Evolutionary conservation across 1,140 invertebrate genomes (phyloP).

Genomic region (Drosophila bocqueti): DNA sequence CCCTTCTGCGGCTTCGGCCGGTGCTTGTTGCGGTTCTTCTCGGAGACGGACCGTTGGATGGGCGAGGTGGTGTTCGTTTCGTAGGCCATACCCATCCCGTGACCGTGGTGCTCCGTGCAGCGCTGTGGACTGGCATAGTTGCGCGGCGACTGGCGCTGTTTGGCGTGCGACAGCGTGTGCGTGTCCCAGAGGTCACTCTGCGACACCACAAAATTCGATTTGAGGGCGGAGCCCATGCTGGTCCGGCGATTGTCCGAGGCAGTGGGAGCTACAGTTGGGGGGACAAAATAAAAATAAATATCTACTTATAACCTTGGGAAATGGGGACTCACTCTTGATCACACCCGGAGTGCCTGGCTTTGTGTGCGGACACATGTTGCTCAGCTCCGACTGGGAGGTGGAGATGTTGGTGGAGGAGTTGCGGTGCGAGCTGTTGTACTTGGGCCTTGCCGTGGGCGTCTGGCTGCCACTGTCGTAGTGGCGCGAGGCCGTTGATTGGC

Average conservation of each 20-base stretch:
- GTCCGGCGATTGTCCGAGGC: slow-evolving; percentile 77
- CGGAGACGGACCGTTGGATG: slow-evolving; percentile 87
- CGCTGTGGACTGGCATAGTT: slow-evolving; percentile 83
- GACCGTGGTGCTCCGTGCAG: slow-evolving; percentile 79
- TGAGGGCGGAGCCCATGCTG: slow-evolving; percentile 84
- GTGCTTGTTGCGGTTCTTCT: slow-evolving; percentile 86
- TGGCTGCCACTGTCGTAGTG: slow-evolving; percentile 81
- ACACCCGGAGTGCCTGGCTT: slow-evolving; percentile 68
- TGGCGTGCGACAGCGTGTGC: slow-evolving; percentile 87
- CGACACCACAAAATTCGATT: slow-evolving; percentile 88
- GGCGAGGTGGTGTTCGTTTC: slow-evolving; percentile 84
- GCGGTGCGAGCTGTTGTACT: slow-evolving; percentile 72
- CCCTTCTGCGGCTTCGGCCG: slow-evolving; percentile 85
- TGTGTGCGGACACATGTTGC: slow-evolving; percentile 80
- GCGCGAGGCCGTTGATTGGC: slow-evolving; percentile 73
- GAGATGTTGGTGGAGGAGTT: slow-evolving; percentile 82
- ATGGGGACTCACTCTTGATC: slow-evolving; percentile 62
- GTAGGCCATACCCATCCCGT: slow-evolving; percentile 74
- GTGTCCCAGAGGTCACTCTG: slow-evolving; percentile 88
- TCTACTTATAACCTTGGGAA: neutral
- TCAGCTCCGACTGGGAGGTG: slow-evolving; percentile 81
- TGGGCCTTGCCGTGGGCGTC: slow-evolving; percentile 74
- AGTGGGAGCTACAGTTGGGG: slow-evolving; percentile 64
- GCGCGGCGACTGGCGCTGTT: slow-evolving; percentile 85
- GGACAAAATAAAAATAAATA: neutral